phyloP scores from a whole-genome alignment of 2,113 vertebrate genomes.

The Cyprinodon tularosa region DNA sequence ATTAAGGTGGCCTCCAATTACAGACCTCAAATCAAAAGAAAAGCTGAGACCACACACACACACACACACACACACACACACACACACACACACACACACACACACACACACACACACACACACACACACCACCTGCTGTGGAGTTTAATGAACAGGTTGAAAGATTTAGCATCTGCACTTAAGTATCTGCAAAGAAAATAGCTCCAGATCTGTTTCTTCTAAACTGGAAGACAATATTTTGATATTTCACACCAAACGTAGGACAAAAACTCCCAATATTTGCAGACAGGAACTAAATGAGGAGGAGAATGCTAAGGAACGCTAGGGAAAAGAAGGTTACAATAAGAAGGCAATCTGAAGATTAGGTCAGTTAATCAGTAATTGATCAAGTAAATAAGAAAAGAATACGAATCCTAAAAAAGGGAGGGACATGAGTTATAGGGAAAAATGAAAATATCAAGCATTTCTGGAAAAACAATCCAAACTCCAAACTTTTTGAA shows the following conservation, averaged over 20 bases:
- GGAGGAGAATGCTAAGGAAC: too few species aligned
- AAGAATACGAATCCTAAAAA: too few species aligned
- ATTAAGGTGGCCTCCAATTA: constrained; percentile 48
- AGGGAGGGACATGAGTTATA: background rate
- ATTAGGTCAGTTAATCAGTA: background rate
- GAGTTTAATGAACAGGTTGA: background rate
- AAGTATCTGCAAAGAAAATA: background rate
- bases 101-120: too few species aligned
- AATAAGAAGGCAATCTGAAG: background rate
- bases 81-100: background rate
- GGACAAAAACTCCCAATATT: background rate
- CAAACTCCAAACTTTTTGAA: background rate
- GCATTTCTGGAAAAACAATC: background rate
- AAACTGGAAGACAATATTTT: background rate
- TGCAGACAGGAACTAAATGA: background rate
- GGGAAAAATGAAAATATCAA: background rate
- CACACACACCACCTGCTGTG: background rate
- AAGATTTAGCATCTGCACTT: background rate
- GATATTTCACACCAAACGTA: background rate
- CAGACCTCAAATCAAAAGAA: constrained; percentile 45
- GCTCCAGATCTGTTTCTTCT: background rate
- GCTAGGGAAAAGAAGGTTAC: too few species aligned
- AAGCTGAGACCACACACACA: constrained; percentile 10
- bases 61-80: background rate
- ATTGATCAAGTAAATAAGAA: too few species aligned